Base-by-base conservation (phyloP, 2,888 invertebrate species). In the Macrophya annulata region DNA sequence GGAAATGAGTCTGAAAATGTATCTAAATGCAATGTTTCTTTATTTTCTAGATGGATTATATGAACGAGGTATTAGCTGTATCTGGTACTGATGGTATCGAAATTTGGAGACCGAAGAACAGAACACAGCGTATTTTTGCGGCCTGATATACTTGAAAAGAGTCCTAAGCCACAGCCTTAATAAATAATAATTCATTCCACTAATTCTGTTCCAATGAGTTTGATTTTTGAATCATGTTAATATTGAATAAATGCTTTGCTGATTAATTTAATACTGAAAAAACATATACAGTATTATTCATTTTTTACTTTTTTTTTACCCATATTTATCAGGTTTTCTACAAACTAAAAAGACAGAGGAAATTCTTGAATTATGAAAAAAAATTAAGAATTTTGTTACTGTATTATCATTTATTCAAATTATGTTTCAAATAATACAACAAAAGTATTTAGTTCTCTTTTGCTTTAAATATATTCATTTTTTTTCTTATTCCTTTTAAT, bases 51-150 rank as follows among this genome's bases (percentile, higher is more conserved):
- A 92, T 91, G 86, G 92, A 92, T 87, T 93, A 92, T 48, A 85
- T 89, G 83, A 91, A 93, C 74, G 90, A 90, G 17, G 90, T 92
- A 84, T 90, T 93, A 15, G 93, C 92, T 25, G 87, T 92, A 76
- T 91, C 92, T n/a, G 91, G 92, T 31, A 87, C 89, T 21, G 90
- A 91, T 45, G 88, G 89, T 76, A 89, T 93, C 71, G 89, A 91
- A 88, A 89, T 93, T 82, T 93, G 92, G 92, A 90, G 91, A 87
- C 90, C 92, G 31, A 91, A 88, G 25, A 86, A 86, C 65, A 86
- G 84, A 68, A 77, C 40, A 51, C 68, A 83, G 51, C 45, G n/a
- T 68, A 21, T 40, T 4, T 2, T 40, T n/a, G 25, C 25, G 1
- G 21, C 45, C 51, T 51, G 76, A 68, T 81, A 3, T 21, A 77